A percentile compares a stretch with the other conserved stretches of the same genome.
phyloP scores from a whole-genome alignment of 2,113 vertebrate genomes.

The Lynx canadensis region DNA sequence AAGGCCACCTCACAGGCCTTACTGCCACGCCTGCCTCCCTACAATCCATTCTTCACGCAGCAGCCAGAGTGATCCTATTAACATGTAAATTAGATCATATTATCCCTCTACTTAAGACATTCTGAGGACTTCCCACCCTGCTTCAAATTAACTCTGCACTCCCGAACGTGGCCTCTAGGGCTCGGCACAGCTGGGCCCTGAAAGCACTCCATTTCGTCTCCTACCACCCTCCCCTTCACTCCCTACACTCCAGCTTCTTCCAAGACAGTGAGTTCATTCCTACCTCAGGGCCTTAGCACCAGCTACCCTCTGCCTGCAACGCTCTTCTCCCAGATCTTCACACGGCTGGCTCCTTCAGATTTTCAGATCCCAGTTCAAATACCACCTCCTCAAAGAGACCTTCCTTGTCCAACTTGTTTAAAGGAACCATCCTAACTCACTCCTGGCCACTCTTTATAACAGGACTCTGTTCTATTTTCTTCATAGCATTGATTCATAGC shows the following conservation, averaged over 20 bases:
- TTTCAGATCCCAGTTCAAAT: background rate
- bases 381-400: background rate
- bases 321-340: background rate
- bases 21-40: background rate
- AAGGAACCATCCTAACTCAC: background rate
- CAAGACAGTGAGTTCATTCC: accelerated
- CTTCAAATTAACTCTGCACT: background rate
- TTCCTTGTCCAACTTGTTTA: background rate
- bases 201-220: background rate
- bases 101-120: background rate
- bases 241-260: background rate
- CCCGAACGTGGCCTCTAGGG: background rate
- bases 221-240: background rate
- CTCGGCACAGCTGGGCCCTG: background rate
- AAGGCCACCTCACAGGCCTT: background rate
- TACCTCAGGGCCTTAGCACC: background rate
- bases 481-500: background rate
- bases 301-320: background rate
- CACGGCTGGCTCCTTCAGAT: background rate
- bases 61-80: background rate
- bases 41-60: background rate
- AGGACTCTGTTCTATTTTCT: background rate
- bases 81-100: background rate
- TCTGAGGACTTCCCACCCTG: background rate
- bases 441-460: background rate